Evolutionary conservation across 2,113 vertebrate species (phyloP).

Genomic region (Alosa alosa): DNA sequence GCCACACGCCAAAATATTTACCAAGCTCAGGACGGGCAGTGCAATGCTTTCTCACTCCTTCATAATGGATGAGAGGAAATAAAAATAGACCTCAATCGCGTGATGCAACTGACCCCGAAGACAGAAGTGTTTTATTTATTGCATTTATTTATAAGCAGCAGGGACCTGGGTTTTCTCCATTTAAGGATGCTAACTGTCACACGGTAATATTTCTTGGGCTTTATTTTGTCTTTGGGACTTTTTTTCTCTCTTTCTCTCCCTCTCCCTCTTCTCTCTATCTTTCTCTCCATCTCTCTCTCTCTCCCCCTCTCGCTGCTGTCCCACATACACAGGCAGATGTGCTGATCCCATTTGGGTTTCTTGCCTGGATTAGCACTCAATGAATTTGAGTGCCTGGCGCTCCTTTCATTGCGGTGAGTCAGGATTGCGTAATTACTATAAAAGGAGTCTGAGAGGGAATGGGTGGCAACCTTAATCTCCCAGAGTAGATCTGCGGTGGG

Average conservation of each 20-base stretch:
- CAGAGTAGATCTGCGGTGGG: conserved; percentile 61
- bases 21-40: conserved; percentile 48
- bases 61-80: conserved; percentile 64
- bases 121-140: conserved; percentile 40
- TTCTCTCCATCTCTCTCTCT: not conserved
- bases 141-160: conserved; percentile 36
- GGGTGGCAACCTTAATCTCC: conserved; percentile 69
- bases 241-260: not conserved
- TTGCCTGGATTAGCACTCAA: conserved; percentile 63
- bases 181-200: conserved; percentile 1
- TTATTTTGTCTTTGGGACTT: conserved; percentile 41
- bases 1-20: conserved; percentile 69
- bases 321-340: conserved; percentile 52
- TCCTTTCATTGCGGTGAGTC: conserved; percentile 51
- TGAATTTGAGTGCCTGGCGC: conserved; percentile 57
- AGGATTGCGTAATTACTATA: conserved; percentile 67
- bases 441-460: conserved; percentile 62
- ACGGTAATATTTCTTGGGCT: conserved; percentile 34
- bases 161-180: not conserved
- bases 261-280: not conserved
- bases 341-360: conserved; percentile 55
- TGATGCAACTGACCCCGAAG: conserved; percentile 59
- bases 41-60: conserved; percentile 55
- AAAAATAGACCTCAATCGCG: conserved; percentile 57
- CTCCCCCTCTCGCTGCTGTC: conserved; percentile 16